Percentiles rank a stretch among this genome's conserved stretches.
Conservation (phyloP, 2,797 vertebrate genomes). For the Dicrostonyx torquatus region DNA sequence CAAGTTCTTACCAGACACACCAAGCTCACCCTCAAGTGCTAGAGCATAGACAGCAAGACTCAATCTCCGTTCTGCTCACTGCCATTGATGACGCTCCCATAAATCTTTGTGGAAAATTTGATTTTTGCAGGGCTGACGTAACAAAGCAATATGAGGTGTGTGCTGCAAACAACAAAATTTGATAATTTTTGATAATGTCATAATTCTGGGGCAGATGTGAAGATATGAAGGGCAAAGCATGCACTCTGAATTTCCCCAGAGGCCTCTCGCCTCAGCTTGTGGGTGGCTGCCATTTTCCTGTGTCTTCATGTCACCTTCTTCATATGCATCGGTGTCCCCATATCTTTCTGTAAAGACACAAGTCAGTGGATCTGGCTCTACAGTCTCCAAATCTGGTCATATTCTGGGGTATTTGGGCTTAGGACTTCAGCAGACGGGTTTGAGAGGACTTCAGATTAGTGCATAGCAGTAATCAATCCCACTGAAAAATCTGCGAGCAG, state of each 20-base stretch:
- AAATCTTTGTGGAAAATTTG: neutral
- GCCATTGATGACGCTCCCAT: neutral
- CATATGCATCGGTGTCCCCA: neutral
- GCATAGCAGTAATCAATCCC: neutral
- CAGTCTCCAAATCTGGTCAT: neutral
- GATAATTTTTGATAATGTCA: neutral
- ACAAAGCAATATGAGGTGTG: neutral
- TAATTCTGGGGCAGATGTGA: neutral
- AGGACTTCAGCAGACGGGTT: neutral
- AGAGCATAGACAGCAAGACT: neutral
- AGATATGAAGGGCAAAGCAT: neutral
- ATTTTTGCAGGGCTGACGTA: constrained; percentile 4
- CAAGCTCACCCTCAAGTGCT: neutral
- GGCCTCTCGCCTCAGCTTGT: neutral
- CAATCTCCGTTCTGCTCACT: neutral
- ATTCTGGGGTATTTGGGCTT: neutral
- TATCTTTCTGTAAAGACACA: neutral
- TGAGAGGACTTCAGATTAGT: neutral
- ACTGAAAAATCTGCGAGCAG: neutral
- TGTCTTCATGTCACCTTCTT: neutral
- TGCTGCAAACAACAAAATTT: neutral
- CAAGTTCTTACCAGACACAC: neutral
- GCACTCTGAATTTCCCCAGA: neutral
- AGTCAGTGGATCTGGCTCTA: neutral
- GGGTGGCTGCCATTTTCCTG: neutral